These are phyloP conservation scores for Mirounga angustirostris DNA, from an alignment of 2,113 vertebrate genomes.

Conservation along the genomic window DNA sequence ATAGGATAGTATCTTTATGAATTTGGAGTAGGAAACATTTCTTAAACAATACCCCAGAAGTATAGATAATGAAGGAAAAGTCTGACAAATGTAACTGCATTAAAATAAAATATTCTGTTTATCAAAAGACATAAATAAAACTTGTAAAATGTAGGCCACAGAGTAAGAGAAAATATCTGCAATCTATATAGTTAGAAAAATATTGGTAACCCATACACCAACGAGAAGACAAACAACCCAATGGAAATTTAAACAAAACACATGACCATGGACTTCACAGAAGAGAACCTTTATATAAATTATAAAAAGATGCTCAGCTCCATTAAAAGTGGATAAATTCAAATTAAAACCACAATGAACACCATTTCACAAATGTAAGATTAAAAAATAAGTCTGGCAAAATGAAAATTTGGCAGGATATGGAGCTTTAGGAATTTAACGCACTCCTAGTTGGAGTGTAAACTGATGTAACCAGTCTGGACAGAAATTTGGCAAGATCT, in stretches of 20 bases:
- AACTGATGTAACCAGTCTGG: background rate
- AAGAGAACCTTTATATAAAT: background rate
- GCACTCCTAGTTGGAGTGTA: background rate
- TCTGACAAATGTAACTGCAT: background rate
- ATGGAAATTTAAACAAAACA: background rate
- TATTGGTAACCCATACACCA: background rate
- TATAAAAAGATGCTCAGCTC: background rate
- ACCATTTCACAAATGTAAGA: background rate
- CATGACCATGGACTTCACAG: background rate
- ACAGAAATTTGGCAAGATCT: background rate
- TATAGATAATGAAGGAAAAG: background rate
- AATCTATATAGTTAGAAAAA: background rate
- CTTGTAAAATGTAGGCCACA: background rate
- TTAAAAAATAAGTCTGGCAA: background rate
- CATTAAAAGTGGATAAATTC: background rate
- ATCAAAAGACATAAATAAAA: background rate
- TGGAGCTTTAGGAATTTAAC: background rate
- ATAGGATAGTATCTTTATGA: background rate
- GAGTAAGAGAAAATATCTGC: background rate
- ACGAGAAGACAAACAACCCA: background rate
- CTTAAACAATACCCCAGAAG: background rate
- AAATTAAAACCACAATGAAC: background rate
- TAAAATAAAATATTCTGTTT: conserved; percentile 49
- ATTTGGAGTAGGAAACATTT: background rate
- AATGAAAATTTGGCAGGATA: background rate